These are phyloP conservation scores for Drosophila aldrichi DNA, from an alignment of 2,888 invertebrate genomes.

Conservation along the genomic window DNA sequence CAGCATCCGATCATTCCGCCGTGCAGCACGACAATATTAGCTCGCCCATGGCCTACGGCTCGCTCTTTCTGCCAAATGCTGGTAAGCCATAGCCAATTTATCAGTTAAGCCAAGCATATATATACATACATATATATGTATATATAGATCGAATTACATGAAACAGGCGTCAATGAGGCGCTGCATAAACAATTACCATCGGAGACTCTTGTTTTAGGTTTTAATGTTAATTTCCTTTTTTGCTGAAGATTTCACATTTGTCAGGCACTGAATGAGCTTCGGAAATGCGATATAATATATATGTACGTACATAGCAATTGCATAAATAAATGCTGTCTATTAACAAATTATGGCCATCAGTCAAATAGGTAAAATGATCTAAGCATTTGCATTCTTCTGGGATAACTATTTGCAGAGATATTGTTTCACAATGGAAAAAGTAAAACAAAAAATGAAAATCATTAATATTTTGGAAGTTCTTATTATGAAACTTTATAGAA, in stretches of 20 bases:
- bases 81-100: conserved; percentile 70
- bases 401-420: neutral
- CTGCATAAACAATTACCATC: conserved; percentile 74
- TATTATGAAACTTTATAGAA: neutral
- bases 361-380: conserved; percentile 9
- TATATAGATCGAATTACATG: conserved; percentile 56
- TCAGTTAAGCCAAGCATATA: conserved; percentile 30
- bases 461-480: neutral
- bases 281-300: conserved; percentile 16
- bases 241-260: conserved; percentile 78
- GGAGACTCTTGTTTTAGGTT: conserved; percentile 37
- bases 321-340: conserved; percentile 2
- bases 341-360: conserved; percentile 1
- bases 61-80: conserved; percentile 83
- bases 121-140: conserved; percentile 29
- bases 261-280: conserved; percentile 49
- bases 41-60: conserved; percentile 83
- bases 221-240: conserved; percentile 39
- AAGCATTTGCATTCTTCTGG: neutral
- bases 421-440: neutral
- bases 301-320: neutral
- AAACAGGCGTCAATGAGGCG: conserved; percentile 76
- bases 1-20: conserved; percentile 83
- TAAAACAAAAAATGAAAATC: neutral
- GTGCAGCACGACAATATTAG: conserved; percentile 83